Conservation (phyloP, 2,888 invertebrate species). For the Metalampra italica region DNA sequence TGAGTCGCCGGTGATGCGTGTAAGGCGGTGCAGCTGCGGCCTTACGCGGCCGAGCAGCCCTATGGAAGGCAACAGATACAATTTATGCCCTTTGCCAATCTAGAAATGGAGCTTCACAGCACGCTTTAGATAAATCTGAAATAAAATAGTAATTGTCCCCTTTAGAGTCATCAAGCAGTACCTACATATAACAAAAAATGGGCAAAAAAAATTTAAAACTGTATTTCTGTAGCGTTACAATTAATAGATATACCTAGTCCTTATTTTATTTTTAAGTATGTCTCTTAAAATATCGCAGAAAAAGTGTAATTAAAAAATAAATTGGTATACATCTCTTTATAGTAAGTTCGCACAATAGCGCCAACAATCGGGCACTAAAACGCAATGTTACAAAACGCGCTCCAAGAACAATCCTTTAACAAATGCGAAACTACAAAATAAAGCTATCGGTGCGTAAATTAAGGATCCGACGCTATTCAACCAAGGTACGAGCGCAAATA, state of each 20-base stretch:
- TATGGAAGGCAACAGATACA: not conserved
- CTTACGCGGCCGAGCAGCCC: conserved; percentile 9
- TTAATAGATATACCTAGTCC: no score
- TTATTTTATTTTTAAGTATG: not conserved
- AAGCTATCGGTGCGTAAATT: conserved; percentile 74
- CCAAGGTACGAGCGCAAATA: conserved; percentile 58
- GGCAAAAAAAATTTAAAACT: no score
- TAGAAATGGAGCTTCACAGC: not conserved
- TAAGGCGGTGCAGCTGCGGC: conserved; percentile 66
- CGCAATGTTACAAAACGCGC: conserved; percentile 64
- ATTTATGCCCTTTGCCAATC: conserved; percentile 1
- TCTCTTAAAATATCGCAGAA: not conserved
- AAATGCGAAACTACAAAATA: conserved; percentile 66
- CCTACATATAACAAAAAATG: no score
- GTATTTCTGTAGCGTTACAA: no score
- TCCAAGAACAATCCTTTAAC: conserved; percentile 64
- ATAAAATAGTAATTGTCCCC: no score
- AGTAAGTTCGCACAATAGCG: conserved; percentile 37
- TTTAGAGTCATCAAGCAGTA: no score
- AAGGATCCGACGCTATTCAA: conserved; percentile 66
- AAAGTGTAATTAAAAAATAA: not conserved
- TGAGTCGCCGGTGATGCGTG: conserved; percentile 66
- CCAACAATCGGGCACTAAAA: conserved; percentile 29
- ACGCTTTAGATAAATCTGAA: no score
- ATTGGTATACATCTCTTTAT: not conserved